phyloP scores from a whole-genome alignment of 1,140 invertebrate genomes.

The Drusus annulatus region DNA sequence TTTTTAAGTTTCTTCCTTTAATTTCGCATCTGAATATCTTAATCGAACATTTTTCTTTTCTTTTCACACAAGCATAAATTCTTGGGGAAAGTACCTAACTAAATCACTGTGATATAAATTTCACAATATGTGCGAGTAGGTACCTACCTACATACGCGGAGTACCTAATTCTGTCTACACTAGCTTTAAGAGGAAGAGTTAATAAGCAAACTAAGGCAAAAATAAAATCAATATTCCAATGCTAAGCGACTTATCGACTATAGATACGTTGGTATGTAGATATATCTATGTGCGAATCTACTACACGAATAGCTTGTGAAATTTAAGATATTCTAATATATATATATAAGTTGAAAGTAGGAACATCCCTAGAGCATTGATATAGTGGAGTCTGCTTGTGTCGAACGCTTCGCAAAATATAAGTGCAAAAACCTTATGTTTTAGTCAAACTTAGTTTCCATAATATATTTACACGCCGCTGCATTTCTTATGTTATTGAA shows the following conservation, averaged over 20 bases:
- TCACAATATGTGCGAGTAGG: background rate
- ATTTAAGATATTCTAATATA: slow-evolving; percentile 35
- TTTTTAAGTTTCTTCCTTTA: too few relatives aligned
- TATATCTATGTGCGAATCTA: slow-evolving; percentile 23
- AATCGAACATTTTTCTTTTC: too few relatives aligned
- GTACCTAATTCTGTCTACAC: background rate
- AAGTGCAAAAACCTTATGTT: too few relatives aligned
- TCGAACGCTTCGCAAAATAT: too few relatives aligned
- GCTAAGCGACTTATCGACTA: slow-evolving; percentile 18
- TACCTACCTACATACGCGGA: background rate
- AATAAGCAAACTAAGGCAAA: slow-evolving; percentile 23
- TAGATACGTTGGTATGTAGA: background rate
- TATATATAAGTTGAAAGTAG: background rate
- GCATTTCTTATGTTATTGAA: too few relatives aligned
- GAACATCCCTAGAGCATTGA: too few relatives aligned
- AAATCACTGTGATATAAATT: background rate
- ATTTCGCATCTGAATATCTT: too few relatives aligned
- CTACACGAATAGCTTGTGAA: slow-evolving; percentile 20
- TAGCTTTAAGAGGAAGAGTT: background rate
- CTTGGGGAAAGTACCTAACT: background rate
- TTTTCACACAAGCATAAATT: background rate
- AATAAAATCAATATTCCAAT: slow-evolving; percentile 27
- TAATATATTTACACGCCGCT: too few relatives aligned
- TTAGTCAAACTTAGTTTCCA: too few relatives aligned
- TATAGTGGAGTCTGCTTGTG: too few relatives aligned